Evolutionary conservation across 2,888 invertebrate genomes (phyloP), one percentile per base, ranked within the genome.

Genomic region (Acanthosoma haemorrhoidale): DNA sequence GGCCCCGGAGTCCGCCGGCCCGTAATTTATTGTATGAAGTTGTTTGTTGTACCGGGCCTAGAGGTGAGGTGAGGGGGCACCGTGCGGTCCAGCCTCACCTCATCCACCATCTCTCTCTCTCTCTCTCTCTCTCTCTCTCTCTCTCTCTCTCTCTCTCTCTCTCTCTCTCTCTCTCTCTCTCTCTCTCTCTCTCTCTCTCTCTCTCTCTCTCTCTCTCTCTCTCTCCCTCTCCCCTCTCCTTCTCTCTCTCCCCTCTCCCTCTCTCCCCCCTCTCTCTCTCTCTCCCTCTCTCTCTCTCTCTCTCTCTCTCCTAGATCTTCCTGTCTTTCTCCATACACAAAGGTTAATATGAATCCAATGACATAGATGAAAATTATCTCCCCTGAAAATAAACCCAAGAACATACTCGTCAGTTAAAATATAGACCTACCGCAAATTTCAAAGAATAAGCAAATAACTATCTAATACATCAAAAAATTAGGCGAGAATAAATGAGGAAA

Each of bases 11-110:
- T 13, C 13, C 15, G 38, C 29, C 36, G 31, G 32, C 9, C 32
- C 36, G 68, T 58, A 68, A 68, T 68, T 68, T 68, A 68, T 68
- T 38, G 68, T 68, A 68, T 68, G 59, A 59, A 68, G 39, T 68
- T 68, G 68, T 68, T 68, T 68, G 68, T 68, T 68, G 58, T 68
- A 21, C 8, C n/a, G n/a, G n/a, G n/a, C n/a, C n/a, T n/a, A n/a
- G n/a, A n/a, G n/a, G 16, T 8, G 16, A 15, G 15, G 51, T 51
- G 51, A 11, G 51, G 51, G 8, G 51, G 11, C 51, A 51, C 51
- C 51, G 16, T 8, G 16, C 38, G 21, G 36, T 21, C 38, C 21
- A 9, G 2, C 39, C 18, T 25, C 15, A 64, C 64, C 64, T 32
- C 64, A 18, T 5, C 15, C n/a, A n/a, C n/a, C n/a, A n/a, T 58